phyloP scores from a whole-genome alignment of 2,113 vertebrate genomes.

The Pantherophis guttatus region DNA sequence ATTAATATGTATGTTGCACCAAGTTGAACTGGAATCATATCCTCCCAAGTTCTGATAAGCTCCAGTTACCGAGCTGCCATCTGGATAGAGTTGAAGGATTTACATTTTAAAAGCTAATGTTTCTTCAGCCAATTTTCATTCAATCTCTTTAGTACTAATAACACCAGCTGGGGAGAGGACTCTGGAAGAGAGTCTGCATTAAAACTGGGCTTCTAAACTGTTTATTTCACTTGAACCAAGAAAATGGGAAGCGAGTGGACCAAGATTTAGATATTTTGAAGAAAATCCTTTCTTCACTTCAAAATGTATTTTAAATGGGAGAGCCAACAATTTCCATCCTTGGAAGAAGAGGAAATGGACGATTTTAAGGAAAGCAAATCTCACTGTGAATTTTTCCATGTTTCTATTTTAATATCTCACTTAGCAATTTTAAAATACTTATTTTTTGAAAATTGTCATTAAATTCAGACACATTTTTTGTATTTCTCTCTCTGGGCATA shows the following conservation, averaged over 20 bases:
- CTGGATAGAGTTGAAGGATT: conserved; percentile 12
- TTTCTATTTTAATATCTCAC: not conserved
- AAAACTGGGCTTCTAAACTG: conserved; percentile 1
- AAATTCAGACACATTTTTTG: not conserved
- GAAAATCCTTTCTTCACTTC: not conserved
- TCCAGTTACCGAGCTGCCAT: conserved; percentile 5
- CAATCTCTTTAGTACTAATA: not conserved
- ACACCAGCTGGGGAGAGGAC: conserved; percentile 7
- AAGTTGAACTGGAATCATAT: not conserved
- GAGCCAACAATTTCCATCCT: not conserved
- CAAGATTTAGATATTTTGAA: not conserved
- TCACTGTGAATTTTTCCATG: not conserved
- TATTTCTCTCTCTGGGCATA: not conserved
- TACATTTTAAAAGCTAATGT: conserved; percentile 18
- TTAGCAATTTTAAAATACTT: not conserved
- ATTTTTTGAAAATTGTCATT: not conserved
- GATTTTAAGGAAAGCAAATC: not conserved
- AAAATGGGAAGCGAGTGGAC: not conserved
- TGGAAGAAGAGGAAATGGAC: not conserved
- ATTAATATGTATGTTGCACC: conserved; percentile 1
- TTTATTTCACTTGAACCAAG: not conserved
- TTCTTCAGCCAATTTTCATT: conserved; percentile 10
- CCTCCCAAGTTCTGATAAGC: conserved; percentile 9
- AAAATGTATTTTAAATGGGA: not conserved
- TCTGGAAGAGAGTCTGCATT: not conserved